Conservation (phyloP, 64 coral and sea anemone species). For the Pocillopora verrucosa region DNA sequence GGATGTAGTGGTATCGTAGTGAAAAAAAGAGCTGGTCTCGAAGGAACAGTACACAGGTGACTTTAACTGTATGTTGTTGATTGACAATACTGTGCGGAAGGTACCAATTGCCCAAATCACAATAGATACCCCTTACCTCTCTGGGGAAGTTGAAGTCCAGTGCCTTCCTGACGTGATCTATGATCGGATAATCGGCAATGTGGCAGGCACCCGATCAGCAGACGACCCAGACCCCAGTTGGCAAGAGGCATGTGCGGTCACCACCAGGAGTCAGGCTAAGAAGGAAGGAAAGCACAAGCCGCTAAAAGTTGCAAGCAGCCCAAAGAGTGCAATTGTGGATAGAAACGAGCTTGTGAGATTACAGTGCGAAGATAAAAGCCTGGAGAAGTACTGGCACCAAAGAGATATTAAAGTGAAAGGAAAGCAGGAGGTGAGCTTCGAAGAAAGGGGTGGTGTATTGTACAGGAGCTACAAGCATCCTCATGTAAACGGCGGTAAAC, state of each 20-base stretch:
- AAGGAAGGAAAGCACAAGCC: not conserved
- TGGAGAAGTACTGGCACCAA: not conserved
- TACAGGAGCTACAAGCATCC: constrained; percentile 6
- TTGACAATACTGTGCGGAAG: constrained; percentile 16
- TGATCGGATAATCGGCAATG: constrained; percentile 25
- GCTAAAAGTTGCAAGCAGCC: not conserved
- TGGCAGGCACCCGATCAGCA: constrained; percentile 26
- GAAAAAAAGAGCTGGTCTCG: not conserved
- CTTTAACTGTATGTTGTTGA: not conserved
- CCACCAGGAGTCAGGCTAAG: not conserved
- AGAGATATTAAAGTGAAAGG: not conserved
- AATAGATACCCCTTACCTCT: not conserved
- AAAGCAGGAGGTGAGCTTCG: constrained; percentile 6
- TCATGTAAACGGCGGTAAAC: constrained; percentile 22
- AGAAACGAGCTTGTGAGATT: not conserved
- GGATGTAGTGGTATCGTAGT: constrained; percentile 60
- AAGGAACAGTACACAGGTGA: constrained; percentile 18
- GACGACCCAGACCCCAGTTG: constrained; percentile 26
- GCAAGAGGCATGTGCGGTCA: not conserved
- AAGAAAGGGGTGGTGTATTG: not conserved
- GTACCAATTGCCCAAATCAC: constrained; percentile 18
- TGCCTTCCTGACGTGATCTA: constrained; percentile 54
- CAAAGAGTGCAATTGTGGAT: not conserved
- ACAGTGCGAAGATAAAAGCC: constrained; percentile 16
- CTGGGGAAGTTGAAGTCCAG: constrained; percentile 51